Conservation (phyloP, 2,113 vertebrate genomes). For the Enhydra lutris region DNA sequence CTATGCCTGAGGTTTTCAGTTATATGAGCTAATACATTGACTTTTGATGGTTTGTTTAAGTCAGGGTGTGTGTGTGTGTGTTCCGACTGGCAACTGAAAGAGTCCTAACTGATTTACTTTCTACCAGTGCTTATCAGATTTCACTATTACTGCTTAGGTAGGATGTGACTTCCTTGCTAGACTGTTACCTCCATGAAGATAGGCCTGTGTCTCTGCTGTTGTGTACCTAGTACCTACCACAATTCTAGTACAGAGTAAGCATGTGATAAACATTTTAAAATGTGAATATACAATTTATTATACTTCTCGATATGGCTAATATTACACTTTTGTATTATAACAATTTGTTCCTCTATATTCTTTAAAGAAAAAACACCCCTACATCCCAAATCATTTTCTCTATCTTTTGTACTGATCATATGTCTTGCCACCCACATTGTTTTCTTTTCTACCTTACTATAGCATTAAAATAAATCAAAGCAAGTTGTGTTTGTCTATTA, state of each 20-base stretch:
- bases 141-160: neutral
- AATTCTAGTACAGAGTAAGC: neutral
- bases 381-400: neutral
- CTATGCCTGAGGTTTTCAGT: neutral
- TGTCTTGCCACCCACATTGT: neutral
- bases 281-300: neutral
- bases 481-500: neutral
- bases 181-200: neutral
- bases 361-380: neutral
- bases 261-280: neutral
- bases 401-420: neutral
- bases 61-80: neutral
- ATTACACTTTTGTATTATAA: neutral
- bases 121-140: neutral
- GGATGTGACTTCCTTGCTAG: neutral
- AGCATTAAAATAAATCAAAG: neutral
- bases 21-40: neutral
- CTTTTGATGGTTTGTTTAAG: neutral
- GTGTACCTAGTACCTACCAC: accelerated
- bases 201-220: neutral
- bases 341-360: neutral
- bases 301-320: neutral
- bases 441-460: neutral
- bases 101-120: neutral
- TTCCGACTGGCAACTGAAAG: neutral